Evolutionary conservation across 2,888 invertebrate genomes (phyloP).

Genomic region (Troides oblongomaculatus): DNA sequence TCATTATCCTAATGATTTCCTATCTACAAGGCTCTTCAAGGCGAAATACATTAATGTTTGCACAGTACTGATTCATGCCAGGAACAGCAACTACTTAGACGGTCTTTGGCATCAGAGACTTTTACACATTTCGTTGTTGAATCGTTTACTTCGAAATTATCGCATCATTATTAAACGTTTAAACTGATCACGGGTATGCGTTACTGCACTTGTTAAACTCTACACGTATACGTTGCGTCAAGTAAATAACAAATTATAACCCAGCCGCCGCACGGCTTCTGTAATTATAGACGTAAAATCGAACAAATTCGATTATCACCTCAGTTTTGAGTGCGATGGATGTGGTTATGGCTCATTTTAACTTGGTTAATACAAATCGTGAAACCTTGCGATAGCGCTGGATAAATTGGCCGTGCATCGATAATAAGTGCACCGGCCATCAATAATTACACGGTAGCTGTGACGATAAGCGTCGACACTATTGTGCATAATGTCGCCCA

Average conservation of each 20-base stretch:
- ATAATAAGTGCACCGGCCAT: constrained; percentile 55
- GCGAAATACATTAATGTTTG: too few relatives aligned
- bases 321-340: constrained; percentile 41
- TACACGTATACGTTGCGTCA: constrained; percentile 14
- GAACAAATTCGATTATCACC: constrained; percentile 57
- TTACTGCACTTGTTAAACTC: constrained; percentile 10
- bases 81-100: too few relatives aligned
- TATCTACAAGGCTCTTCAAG: too few relatives aligned
- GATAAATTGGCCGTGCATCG: constrained; percentile 55
- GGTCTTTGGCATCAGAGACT: too few relatives aligned
- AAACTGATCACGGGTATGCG: neutral
- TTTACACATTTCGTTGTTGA: neutral
- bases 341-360: constrained; percentile 64
- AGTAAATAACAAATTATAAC: constrained; percentile 25
- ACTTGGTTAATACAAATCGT: constrained; percentile 63
- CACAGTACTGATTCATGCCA: too few relatives aligned
- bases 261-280: constrained; percentile 24
- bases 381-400: constrained; percentile 52
- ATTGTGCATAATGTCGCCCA: constrained; percentile 71
- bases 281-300: constrained; percentile 60
- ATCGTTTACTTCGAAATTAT: constrained; percentile 1
- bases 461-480: constrained; percentile 65
- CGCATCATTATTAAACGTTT: constrained; percentile 6
- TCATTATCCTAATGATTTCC: too few relatives aligned
- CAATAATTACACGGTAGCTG: constrained; percentile 69